A percentile compares a stretch with the other conserved stretches of the same genome.
Evolutionary conservation across 2,113 vertebrate genomes (phyloP).

Genomic region (Cheirogaleus medius): DNA sequence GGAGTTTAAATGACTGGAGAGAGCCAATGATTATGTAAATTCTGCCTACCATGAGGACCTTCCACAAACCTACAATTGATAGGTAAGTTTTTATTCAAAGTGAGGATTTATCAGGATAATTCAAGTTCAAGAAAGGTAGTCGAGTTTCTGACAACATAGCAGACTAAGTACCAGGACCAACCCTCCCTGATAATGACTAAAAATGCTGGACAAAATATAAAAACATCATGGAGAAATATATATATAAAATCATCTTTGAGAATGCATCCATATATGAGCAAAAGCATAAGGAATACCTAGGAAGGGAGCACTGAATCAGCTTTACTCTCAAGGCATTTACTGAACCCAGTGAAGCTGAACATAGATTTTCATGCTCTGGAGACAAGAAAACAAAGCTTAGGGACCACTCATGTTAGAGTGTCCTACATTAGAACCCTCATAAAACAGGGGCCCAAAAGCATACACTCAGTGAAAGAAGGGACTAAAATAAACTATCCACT

Average conservation of each 20-base stretch:
- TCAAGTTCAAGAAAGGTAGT: not conserved
- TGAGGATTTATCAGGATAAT: not conserved
- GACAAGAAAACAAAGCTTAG: conserved; percentile 22
- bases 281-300: not conserved
- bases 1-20: not conserved
- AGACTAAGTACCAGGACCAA: not conserved
- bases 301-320: not conserved
- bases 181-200: not conserved
- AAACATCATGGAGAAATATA: not conserved
- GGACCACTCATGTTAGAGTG: conserved; percentile 30
- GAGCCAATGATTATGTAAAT: not conserved
- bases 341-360: not conserved
- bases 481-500: conserved; percentile 46
- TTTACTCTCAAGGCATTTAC: not conserved
- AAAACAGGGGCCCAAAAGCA: conserved; percentile 29
- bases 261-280: not conserved
- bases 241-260: not conserved
- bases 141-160: not conserved
- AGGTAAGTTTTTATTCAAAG: not conserved
- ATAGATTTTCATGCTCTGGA: not conserved
- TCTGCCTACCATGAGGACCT: not conserved
- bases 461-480: not conserved
- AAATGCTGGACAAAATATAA: not conserved
- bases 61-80: not conserved
- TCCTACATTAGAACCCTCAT: conserved; percentile 2